Percentiles rank a stretch among this genome's conserved stretches.
Conservation (phyloP, 2,888 invertebrate genomes). For the Lapara coniferarum region DNA sequence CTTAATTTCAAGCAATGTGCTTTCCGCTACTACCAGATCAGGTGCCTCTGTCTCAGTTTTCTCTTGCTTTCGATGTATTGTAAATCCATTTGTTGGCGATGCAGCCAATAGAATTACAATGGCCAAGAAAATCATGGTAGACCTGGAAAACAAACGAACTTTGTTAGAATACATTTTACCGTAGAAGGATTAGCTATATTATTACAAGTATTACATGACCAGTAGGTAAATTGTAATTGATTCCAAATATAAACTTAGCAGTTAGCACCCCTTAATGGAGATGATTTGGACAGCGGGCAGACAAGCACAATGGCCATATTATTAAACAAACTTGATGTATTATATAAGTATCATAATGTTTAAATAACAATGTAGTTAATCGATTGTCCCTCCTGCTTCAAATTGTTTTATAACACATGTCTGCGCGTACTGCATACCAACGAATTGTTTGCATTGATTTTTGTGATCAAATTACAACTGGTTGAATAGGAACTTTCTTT, state of each 20-base stretch:
- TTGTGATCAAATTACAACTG: background rate
- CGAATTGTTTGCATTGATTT: background rate
- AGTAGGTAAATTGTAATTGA: background rate
- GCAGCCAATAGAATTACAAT: conserved; percentile 54
- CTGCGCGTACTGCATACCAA: background rate
- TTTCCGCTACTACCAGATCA: conserved; percentile 48
- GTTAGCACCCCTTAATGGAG: background rate
- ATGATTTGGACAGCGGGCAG: background rate
- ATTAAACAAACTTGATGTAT: conserved; percentile 40
- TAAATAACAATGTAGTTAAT: conserved; percentile 39
- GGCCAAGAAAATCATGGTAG: conserved; percentile 58
- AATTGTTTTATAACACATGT: conserved; percentile 8
- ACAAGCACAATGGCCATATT: conserved; percentile 35
- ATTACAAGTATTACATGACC: background rate
- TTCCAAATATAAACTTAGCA: background rate
- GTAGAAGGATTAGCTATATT: too few species aligned
- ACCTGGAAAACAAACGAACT: conserved; percentile 59
- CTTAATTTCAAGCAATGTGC: conserved; percentile 49
- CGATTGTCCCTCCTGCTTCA: conserved; percentile 40
- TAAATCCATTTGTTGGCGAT: conserved; percentile 55
- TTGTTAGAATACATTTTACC: background rate
- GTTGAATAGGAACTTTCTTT: background rate
- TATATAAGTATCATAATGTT: conserved; percentile 40
- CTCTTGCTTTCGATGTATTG: conserved; percentile 42
- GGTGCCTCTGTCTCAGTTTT: conserved; percentile 34